Conservation (phyloP, 2,888 invertebrate genomes). For the Lasius platythorax region DNA sequence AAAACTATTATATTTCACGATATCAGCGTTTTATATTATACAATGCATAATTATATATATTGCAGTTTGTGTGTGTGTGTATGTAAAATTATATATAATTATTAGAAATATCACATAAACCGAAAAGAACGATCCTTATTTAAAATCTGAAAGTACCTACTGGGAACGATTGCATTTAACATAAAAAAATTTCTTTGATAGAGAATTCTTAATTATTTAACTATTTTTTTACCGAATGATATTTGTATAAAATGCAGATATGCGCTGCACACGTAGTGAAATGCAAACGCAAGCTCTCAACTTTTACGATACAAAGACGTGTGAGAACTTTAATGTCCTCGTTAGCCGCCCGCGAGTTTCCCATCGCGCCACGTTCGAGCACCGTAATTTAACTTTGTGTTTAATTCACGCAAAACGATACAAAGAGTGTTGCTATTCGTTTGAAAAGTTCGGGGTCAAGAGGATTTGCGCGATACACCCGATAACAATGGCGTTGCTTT, state of each 20-base stretch:
- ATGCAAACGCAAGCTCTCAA: background rate
- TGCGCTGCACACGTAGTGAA: background rate
- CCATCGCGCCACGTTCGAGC: background rate
- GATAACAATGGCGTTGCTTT: slow-evolving; percentile 11
- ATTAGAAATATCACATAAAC: background rate
- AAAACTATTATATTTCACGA: background rate
- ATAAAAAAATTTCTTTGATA: background rate
- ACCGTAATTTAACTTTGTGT: slow-evolving; percentile 15
- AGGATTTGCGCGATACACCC: background rate
- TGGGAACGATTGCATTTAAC: background rate
- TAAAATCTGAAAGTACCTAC: background rate
- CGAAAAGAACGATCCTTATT: background rate
- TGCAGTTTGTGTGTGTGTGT: background rate
- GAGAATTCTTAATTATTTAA: background rate
- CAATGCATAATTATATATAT: background rate
- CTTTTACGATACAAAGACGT: background rate
- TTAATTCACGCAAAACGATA: slow-evolving; percentile 4
- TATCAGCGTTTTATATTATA: background rate
- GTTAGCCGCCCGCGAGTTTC: background rate
- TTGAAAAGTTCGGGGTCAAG: slow-evolving; percentile 24
- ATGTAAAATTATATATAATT: background rate
- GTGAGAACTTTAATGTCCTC: background rate
- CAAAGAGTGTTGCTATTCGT: background rate
- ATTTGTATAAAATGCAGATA: background rate
- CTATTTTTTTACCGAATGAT: background rate